These are phyloP conservation scores for Halcyon badia DNA, from an alignment of 2,797 vertebrate genomes.

Conservation along the genomic window DNA sequence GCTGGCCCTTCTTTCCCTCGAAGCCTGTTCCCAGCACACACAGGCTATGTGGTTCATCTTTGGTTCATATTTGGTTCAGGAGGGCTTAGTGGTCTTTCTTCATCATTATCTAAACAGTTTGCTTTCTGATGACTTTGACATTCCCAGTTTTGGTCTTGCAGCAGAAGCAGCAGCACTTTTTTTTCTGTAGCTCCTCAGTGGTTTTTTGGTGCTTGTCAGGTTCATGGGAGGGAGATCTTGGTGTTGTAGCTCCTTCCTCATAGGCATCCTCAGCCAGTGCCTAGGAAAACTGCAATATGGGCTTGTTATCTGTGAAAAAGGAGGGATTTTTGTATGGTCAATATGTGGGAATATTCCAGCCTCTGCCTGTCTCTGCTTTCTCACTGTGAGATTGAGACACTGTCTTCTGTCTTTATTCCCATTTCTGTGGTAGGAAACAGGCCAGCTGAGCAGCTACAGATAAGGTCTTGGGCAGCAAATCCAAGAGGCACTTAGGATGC, in stretches of 20 bases:
- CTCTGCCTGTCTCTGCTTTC: not conserved
- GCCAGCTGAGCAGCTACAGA: not conserved
- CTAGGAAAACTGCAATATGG: not conserved
- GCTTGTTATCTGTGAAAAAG: not conserved
- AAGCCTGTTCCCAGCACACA: not conserved
- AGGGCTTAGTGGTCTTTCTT: not conserved
- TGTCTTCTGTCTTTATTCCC: not conserved
- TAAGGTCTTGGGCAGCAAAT: not conserved
- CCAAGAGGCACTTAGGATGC: accelerated
- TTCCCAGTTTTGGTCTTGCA: not conserved
- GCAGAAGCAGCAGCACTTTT: not conserved
- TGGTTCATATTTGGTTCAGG: not conserved
- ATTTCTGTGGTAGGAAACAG: not conserved
- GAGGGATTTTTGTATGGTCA: not conserved
- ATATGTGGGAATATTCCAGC: not conserved
- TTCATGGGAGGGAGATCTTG: not conserved
- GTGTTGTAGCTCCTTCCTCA: not conserved
- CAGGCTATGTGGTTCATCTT: accelerated
- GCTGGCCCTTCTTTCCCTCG: not conserved
- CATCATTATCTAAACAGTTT: not conserved
- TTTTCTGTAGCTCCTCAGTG: accelerated
- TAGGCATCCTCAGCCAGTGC: not conserved
- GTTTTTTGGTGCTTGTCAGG: not conserved
- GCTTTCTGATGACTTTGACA: not conserved
- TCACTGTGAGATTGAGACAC: not conserved